These are phyloP conservation scores for Cataglyphis hispanica DNA, from an alignment of 1,140 invertebrate genomes.

Conservation along the genomic window DNA sequence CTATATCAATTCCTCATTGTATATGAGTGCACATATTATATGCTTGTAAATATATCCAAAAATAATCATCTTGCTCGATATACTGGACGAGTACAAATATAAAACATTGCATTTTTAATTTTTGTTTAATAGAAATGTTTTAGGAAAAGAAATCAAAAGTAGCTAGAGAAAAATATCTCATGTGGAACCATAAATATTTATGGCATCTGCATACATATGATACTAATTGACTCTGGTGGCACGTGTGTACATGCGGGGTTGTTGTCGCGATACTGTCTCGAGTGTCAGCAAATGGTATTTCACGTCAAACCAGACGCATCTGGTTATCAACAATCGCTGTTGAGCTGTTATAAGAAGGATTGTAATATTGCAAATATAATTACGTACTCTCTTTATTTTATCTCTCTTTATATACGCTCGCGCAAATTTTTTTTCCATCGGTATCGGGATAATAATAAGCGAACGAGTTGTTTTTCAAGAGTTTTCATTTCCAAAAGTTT, in stretches of 20 bases:
- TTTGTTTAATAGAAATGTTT: background rate
- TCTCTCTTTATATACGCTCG: background rate
- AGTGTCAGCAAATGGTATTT: slow-evolving; percentile 35
- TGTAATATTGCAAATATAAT: slow-evolving; percentile 53
- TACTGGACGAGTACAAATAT: background rate
- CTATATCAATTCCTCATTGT: slow-evolving; percentile 1
- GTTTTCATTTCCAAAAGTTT: background rate
- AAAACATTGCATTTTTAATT: slow-evolving; percentile 5
- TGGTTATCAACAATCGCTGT: slow-evolving; percentile 13
- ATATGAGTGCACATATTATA: background rate
- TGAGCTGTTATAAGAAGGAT: background rate
- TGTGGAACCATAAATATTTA: slow-evolving; percentile 25
- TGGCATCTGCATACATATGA: slow-evolving; percentile 75
- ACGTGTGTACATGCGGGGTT: slow-evolving; percentile 83
- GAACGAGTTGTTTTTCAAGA: background rate
- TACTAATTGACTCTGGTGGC: slow-evolving; percentile 83
- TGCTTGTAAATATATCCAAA: background rate
- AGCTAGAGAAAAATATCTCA: background rate
- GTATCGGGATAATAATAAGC: background rate
- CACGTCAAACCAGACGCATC: slow-evolving; percentile 1
- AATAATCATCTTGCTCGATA: background rate
- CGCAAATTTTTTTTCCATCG: background rate
- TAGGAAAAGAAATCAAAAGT: background rate
- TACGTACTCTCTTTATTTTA: background rate
- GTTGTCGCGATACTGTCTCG: slow-evolving; percentile 73